Evolutionary conservation across 2,888 invertebrate genomes (phyloP).

Genomic region (Machimus atricapillus): DNA sequence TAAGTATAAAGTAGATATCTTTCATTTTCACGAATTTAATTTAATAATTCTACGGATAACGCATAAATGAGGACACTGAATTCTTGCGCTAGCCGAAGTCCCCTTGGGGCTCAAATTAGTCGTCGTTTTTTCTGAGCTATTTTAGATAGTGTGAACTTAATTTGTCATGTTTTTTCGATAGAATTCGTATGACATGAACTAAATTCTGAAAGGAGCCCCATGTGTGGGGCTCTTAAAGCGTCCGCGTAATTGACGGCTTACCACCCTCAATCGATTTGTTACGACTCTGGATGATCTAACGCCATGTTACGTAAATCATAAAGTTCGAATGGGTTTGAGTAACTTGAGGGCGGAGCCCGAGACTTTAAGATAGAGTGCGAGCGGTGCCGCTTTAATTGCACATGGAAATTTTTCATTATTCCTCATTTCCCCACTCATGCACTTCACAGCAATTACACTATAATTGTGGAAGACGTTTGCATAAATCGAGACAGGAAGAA

Average conservation of each 20-base stretch:
- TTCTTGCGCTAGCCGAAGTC: too few relatives aligned
- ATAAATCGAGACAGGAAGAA: constrained; percentile 6
- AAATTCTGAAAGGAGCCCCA: neutral
- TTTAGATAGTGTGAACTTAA: neutral
- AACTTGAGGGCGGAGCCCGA: neutral
- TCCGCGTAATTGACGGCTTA: neutral
- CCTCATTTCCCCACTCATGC: constrained; percentile 22
- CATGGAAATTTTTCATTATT: constrained; percentile 32
- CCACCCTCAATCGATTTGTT: neutral
- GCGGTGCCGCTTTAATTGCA: neutral
- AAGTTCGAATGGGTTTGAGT: neutral
- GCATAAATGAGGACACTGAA: too few relatives aligned
- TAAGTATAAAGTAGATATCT: too few relatives aligned
- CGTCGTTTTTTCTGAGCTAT: too few relatives aligned
- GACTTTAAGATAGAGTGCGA: neutral
- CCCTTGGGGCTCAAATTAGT: too few relatives aligned
- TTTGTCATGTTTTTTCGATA: too few relatives aligned
- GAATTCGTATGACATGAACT: too few relatives aligned
- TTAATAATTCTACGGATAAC: too few relatives aligned
- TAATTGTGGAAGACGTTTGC: constrained; percentile 29
- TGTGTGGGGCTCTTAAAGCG: neutral
- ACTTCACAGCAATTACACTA: constrained; percentile 25
- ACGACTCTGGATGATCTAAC: neutral
- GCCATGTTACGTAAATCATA: neutral
- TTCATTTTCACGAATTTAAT: too few relatives aligned